Percentiles rank a stretch among this genome's conserved stretches.
Conservation (phyloP, 2,888 invertebrate genomes). For the Peribatodes rhomboidaria region DNA sequence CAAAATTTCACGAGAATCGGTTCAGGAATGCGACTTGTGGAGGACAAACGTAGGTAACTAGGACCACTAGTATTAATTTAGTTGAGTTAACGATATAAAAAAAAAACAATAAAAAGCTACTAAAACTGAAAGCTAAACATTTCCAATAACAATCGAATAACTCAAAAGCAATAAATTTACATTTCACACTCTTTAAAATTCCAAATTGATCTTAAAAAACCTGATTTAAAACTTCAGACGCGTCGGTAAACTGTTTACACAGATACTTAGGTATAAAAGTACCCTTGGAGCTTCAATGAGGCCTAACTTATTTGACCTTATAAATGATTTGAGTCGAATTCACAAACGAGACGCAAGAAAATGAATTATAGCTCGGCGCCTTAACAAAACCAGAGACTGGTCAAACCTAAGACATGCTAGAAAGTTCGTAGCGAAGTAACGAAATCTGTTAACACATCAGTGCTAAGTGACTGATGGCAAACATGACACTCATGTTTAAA, state of each 20-base stretch:
- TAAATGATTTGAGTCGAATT: slow-evolving; percentile 24
- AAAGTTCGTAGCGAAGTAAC: background rate
- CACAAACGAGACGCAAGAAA: slow-evolving; percentile 24
- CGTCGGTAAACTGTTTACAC: slow-evolving; percentile 23
- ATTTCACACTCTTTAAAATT: slow-evolving; percentile 1
- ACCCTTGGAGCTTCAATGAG: slow-evolving; percentile 18
- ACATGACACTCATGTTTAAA: background rate
- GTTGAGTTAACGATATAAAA: no score
- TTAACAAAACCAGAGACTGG: background rate
- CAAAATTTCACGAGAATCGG: no score
- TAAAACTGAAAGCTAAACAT: no score
- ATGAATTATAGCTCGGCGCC: slow-evolving; percentile 25
- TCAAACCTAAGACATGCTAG: background rate
- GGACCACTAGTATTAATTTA: no score
- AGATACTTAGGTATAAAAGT: slow-evolving; percentile 3
- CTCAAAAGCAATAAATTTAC: slow-evolving; percentile 10
- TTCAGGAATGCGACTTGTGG: no score
- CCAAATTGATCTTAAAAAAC: slow-evolving; percentile 15
- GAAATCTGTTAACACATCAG: background rate
- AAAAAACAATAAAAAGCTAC: no score
- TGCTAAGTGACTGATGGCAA: background rate
- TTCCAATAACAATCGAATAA: no score
- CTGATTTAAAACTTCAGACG: slow-evolving; percentile 15
- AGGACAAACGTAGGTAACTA: no score
- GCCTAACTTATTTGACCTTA: slow-evolving; percentile 34